Conservation (phyloP, 1,140 invertebrate genomes). For the Dendrolimus punctatus region DNA sequence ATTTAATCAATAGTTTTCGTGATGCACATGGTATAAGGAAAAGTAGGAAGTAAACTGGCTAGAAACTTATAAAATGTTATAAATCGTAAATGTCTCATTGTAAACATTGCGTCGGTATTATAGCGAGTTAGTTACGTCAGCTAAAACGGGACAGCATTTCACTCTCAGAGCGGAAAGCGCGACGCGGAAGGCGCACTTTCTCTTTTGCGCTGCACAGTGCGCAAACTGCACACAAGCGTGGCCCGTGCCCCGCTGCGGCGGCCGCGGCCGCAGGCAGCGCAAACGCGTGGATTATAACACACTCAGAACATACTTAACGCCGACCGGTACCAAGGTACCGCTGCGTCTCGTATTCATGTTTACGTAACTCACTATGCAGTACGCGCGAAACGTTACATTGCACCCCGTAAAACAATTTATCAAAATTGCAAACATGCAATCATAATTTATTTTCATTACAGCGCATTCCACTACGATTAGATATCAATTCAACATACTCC, state of each 20-base stretch:
- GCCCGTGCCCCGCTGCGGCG: constrained; percentile 14
- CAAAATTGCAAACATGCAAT: too few species aligned
- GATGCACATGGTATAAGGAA: too few species aligned
- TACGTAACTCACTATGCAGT: constrained; percentile 29
- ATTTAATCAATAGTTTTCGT: too few species aligned
- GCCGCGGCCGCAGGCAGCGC: too few species aligned
- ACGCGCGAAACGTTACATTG: constrained; percentile 4
- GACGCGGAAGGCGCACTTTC: constrained; percentile 68
- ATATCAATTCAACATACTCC: too few species aligned
- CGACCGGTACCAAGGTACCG: constrained; percentile 4
- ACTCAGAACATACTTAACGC: too few species aligned
- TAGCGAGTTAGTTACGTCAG: constrained; percentile 51
- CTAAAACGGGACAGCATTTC: constrained; percentile 65
- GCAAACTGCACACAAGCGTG: constrained; percentile 37
- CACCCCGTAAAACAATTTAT: not conserved
- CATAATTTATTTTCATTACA: not conserved
- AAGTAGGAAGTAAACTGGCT: not conserved
- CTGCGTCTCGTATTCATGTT: constrained; percentile 26
- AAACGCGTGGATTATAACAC: too few species aligned
- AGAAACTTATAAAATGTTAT: constrained; percentile 1
- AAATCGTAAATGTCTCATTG: constrained; percentile 14
- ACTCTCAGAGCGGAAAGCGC: constrained; percentile 65
- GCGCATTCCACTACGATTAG: not conserved
- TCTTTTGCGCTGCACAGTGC: constrained; percentile 52
- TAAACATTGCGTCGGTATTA: constrained; percentile 38